phyloP scores from a whole-genome alignment of 2,797 vertebrate species.

The Eurystomus glaucurus region DNA sequence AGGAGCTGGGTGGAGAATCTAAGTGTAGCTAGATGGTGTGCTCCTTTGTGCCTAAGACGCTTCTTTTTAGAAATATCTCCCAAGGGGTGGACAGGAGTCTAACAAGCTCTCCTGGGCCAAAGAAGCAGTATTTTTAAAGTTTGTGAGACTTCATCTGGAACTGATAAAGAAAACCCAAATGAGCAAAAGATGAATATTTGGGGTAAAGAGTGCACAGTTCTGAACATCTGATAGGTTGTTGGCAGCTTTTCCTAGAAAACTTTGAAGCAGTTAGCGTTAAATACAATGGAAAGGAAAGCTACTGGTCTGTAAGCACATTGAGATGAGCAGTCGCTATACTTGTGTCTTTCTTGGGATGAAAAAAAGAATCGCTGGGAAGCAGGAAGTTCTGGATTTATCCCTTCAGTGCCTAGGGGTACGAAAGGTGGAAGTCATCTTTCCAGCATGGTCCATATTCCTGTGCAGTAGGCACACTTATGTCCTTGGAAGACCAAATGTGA shows the following conservation, averaged over 20 bases:
- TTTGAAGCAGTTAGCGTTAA: neutral
- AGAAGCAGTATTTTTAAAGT: neutral
- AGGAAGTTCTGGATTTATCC: neutral
- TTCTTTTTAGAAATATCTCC: neutral
- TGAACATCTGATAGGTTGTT: accelerated
- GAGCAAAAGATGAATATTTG: neutral
- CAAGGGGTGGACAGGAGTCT: neutral
- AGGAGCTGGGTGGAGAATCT: neutral
- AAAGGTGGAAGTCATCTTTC: neutral
- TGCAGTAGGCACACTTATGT: neutral
- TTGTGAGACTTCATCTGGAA: neutral
- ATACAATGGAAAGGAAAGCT: neutral
- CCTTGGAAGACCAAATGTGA: neutral
- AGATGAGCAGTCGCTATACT: neutral
- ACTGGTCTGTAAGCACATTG: neutral
- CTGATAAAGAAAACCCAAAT: neutral
- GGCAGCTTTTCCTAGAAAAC: neutral
- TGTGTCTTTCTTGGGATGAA: neutral
- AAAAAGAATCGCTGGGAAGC: neutral
- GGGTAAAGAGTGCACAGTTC: neutral
- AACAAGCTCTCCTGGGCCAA: neutral
- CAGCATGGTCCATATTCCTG: neutral
- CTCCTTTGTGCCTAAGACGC: neutral
- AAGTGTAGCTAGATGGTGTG: neutral
- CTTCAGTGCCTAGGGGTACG: neutral